Conservation (phyloP, 1,140 invertebrate species). For the Eupristina koningsbergeri region DNA sequence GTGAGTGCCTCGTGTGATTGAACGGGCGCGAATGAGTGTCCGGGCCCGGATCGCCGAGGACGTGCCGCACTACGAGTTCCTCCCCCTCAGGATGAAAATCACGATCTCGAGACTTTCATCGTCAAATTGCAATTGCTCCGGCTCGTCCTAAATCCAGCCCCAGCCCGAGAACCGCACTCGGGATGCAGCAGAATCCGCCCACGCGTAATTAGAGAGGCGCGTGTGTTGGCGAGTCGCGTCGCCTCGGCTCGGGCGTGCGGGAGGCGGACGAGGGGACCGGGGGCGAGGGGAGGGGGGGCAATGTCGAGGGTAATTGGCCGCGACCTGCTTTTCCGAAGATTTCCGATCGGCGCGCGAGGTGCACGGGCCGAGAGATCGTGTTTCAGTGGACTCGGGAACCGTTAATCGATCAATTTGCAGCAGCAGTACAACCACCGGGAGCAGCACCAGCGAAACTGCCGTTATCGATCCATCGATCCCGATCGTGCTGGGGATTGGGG, state of each 20-base stretch:
- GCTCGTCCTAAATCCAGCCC: not conserved
- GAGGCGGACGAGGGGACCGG: too few relatives aligned
- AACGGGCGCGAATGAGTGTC: too few relatives aligned
- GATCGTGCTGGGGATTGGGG: constrained; percentile 10
- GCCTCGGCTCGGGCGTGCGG: too few relatives aligned
- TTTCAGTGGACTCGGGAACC: constrained; percentile 47
- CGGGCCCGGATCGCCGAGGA: too few relatives aligned
- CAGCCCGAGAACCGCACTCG: not conserved
- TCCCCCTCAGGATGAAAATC: not conserved
- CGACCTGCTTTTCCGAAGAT: constrained; percentile 8
- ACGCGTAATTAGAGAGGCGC: not conserved
- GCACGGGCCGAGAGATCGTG: constrained; percentile 10
- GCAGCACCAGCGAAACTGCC: constrained; percentile 34
- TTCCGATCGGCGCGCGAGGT: not conserved
- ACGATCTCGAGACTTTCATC: not conserved
- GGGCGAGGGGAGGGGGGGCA: too few relatives aligned
- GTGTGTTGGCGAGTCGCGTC: too few relatives aligned
- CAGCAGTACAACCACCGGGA: too few relatives aligned
- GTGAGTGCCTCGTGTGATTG: too few relatives aligned
- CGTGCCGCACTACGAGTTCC: not conserved
- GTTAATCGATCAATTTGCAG: constrained; percentile 60
- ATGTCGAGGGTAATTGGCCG: constrained; percentile 21
- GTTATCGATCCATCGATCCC: constrained; percentile 43
- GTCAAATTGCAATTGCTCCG: not conserved
- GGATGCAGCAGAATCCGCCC: not conserved